A percentile compares a stretch with the other conserved stretches of the same genome.
These are phyloP conservation scores for Microcebus murinus DNA, from an alignment of 2,113 vertebrate genomes.

Conservation along the genomic window DNA sequence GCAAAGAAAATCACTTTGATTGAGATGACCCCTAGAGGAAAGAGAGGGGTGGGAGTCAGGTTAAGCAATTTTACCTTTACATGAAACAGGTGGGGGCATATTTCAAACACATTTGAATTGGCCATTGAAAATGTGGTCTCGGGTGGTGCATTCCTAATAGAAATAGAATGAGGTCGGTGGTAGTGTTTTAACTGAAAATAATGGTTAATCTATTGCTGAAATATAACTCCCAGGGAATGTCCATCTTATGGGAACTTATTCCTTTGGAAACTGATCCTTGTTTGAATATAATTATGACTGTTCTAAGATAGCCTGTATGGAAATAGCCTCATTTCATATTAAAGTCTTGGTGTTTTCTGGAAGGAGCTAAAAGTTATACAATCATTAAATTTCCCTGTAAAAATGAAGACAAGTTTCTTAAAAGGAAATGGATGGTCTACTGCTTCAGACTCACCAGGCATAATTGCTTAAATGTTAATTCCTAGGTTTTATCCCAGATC, in stretches of 20 bases:
- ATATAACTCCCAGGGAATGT: background rate
- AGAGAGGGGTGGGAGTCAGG: background rate
- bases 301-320: background rate
- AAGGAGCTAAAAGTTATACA: background rate
- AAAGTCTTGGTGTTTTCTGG: background rate
- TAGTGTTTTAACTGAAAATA: background rate
- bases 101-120: background rate
- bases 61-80: background rate
- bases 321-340: background rate
- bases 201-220: background rate
- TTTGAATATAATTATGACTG: background rate
- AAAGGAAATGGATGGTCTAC: rapidly evolving
- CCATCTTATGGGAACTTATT: background rate
- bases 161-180: background rate
- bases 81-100: background rate
- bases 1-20: background rate
- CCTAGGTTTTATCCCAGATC: background rate
- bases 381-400: background rate
- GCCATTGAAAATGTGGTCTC: background rate
- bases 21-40: background rate
- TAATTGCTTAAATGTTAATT: background rate
- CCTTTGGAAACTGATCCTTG: background rate
- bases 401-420: background rate
- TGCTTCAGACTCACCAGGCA: background rate
- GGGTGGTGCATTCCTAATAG: background rate